Percentiles rank a stretch among this genome's conserved stretches.
Evolutionary conservation across 1,140 invertebrate genomes (phyloP).

Genomic region (Drosophila quadrilineata): DNA sequence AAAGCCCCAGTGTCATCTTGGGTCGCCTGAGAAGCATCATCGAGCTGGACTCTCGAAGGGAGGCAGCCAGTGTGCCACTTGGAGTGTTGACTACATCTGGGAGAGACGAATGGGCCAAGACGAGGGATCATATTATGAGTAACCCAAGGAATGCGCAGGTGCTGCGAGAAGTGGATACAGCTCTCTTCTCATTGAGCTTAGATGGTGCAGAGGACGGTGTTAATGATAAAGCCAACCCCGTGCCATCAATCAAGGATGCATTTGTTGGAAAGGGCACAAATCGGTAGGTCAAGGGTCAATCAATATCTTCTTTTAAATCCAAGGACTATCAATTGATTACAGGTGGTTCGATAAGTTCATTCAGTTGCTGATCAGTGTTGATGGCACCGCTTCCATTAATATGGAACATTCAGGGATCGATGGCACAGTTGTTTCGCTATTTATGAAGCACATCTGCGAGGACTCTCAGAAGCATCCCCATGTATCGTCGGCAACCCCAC

Average conservation of each 20-base stretch:
- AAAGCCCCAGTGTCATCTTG: constrained; percentile 88
- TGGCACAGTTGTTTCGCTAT: constrained; percentile 97
- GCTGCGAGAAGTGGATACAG: constrained; percentile 91
- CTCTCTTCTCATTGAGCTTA: constrained; percentile 91
- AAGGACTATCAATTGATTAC: constrained; percentile 9
- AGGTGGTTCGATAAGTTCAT: constrained; percentile 99
- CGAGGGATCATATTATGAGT: constrained; percentile 85
- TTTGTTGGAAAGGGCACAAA: constrained; percentile 94
- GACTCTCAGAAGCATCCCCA: constrained; percentile 86
- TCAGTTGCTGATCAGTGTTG: constrained; percentile 91
- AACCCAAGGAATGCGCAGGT: constrained; percentile 85
- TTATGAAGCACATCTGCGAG: constrained; percentile 93
- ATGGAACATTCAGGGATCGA: constrained; percentile 99
- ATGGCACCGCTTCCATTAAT: constrained; percentile 93
- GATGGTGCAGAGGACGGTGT: constrained; percentile 86
- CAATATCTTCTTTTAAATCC: background rate
- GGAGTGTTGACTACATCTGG: constrained; percentile 92
- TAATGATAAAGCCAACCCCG: constrained; percentile 83
- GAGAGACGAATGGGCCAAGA: constrained; percentile 92
- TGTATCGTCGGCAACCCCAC: constrained; percentile 82
- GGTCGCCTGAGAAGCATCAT: constrained; percentile 89
- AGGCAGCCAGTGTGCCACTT: constrained; percentile 83
- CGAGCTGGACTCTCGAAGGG: constrained; percentile 82
- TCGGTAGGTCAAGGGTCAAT: constrained; percentile 83
- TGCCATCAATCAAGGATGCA: constrained; percentile 85